A percentile compares a stretch with the other conserved stretches of the same genome.
Evolutionary conservation across 2,888 invertebrate genomes (phyloP).

Genomic region (Halictus quadricinctus): DNA sequence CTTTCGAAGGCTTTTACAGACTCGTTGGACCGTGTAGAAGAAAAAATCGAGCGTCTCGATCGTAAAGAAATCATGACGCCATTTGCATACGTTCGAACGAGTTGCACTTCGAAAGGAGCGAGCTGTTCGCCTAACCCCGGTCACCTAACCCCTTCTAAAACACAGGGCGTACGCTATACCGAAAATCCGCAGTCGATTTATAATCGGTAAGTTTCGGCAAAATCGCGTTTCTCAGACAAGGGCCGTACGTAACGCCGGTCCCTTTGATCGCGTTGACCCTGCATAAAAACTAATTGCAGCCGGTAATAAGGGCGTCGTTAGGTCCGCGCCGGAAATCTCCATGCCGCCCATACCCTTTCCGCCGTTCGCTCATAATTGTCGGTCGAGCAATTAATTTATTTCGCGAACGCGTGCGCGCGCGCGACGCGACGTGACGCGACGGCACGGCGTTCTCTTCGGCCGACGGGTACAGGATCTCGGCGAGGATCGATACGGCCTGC

Average conservation of each 20-base stretch:
- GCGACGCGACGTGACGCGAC: background rate
- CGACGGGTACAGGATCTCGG: constrained; percentile 11
- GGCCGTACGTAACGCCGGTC: background rate
- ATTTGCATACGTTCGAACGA: constrained; percentile 11
- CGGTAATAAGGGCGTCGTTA: constrained; percentile 53
- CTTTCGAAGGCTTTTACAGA: background rate
- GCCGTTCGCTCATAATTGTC: constrained; percentile 42
- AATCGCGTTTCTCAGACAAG: background rate
- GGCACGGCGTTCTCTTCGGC: background rate
- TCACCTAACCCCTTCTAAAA: no score
- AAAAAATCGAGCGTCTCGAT: background rate
- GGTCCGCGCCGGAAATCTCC: constrained; percentile 24
- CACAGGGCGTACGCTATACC: background rate
- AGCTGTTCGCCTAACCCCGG: background rate
- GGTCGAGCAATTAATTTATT: constrained; percentile 57
- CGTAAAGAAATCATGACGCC: background rate
- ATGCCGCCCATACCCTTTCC: constrained; percentile 3
- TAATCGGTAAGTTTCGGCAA: no score
- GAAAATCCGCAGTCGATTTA: background rate
- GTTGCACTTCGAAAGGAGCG: background rate
- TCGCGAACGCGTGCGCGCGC: constrained; percentile 11
- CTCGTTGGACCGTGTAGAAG: constrained; percentile 11
- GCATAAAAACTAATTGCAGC: constrained; percentile 58
- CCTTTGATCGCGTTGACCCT: constrained; percentile 46
- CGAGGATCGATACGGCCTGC: constrained; percentile 34